Conservation (phyloP, 2,113 vertebrate genomes). For the Cheirogaleus medius region DNA sequence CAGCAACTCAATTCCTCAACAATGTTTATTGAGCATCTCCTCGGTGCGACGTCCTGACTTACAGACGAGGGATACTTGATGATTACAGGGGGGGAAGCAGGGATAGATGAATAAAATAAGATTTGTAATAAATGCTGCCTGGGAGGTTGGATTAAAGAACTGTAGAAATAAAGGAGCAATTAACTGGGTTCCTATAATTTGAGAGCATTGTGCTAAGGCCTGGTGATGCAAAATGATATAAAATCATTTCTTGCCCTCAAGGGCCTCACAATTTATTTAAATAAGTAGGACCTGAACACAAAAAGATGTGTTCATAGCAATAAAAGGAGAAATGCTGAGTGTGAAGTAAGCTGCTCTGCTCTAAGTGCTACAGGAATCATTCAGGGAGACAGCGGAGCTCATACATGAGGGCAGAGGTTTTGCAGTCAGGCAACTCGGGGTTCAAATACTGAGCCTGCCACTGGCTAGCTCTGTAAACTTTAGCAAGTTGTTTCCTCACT, state of each 20-base stretch:
- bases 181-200: neutral
- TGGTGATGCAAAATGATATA: neutral
- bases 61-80: neutral
- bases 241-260: neutral
- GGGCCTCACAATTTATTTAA: neutral
- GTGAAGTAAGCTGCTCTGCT: neutral
- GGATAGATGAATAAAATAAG: neutral
- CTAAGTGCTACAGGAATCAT: too few species aligned
- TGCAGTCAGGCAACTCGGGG: neutral
- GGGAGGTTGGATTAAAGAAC: neutral
- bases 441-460: neutral
- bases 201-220: neutral
- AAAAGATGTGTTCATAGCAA: neutral
- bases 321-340: neutral
- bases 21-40: neutral
- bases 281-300: neutral
- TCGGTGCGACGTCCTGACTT: neutral
- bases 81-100: neutral
- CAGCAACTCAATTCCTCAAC: neutral
- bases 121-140: neutral
- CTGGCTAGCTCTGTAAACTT: neutral
- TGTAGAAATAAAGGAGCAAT: neutral
- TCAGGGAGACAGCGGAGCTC: neutral
- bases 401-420: neutral
- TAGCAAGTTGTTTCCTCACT: neutral